Evolutionary conservation across 30 jellyfish, hydroid and myxozoan genomes (phyloP).

Genomic region (Cassiopea andromeda): DNA sequence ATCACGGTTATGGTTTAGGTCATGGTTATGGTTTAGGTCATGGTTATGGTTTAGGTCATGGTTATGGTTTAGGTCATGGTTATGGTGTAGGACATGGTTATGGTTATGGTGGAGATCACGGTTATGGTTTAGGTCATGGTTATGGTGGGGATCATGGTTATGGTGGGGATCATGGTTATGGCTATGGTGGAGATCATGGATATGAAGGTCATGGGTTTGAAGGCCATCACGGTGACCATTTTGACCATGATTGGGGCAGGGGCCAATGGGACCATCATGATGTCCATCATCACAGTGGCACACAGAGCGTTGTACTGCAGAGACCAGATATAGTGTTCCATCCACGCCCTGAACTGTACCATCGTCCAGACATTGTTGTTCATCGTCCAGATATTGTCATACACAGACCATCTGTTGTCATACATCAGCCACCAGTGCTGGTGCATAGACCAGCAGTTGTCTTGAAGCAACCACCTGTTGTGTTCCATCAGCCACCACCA

Average conservation of each 20-base stretch:
- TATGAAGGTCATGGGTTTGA: no score
- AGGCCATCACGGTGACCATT: constrained; percentile 54
- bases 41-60: constrained; percentile 53
- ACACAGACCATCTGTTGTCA: constrained; percentile 97
- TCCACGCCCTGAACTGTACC: constrained; percentile 97
- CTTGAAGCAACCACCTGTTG: constrained; percentile 93
- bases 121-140: constrained; percentile 40
- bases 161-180: background rate
- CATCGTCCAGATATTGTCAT: constrained; percentile 98
- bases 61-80: constrained; percentile 41
- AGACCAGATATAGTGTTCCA: constrained; percentile 97
- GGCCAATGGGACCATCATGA: constrained; percentile 86
- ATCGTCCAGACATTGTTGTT: constrained; percentile 93
- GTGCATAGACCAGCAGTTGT: constrained; percentile 99
- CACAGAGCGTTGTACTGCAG: constrained; percentile 87
- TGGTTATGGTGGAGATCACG: constrained; percentile 48
- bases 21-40: constrained; percentile 58
- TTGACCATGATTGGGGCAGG: constrained; percentile 61
- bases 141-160: constrained; percentile 26
- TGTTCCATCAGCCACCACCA: constrained; percentile 98
- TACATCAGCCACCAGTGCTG: constrained; percentile 96
- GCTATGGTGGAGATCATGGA: no score
- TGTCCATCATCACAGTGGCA: constrained; percentile 80
- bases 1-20: constrained; percentile 43
- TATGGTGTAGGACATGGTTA: constrained; percentile 26